These are phyloP conservation scores for Rhynchomys soricoides DNA, from an alignment of 2,113 vertebrate genomes.

Conservation along the genomic window DNA sequence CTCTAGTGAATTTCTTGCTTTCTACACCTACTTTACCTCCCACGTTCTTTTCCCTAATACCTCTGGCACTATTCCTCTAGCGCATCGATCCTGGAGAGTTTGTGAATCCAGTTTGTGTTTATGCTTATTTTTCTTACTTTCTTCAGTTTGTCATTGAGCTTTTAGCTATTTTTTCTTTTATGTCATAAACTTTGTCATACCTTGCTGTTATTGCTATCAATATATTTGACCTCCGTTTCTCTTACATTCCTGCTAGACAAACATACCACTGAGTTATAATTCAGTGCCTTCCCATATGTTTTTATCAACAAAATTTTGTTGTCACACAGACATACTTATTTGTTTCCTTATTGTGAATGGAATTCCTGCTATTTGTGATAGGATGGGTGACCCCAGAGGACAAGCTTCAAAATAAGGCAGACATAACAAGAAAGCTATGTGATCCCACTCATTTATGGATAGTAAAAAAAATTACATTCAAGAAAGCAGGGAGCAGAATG, in stretches of 20 bases:
- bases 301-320: slow-evolving; percentile 22
- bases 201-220: not conserved
- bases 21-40: not conserved
- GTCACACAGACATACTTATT: not conserved
- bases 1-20: not conserved
- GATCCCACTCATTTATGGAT: not conserved
- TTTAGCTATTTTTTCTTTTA: not conserved
- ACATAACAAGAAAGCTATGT: not conserved
- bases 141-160: not conserved
- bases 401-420: not conserved
- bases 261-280: not conserved
- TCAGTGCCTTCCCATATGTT: not conserved
- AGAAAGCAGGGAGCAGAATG: not conserved
- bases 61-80: not conserved
- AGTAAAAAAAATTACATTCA: not conserved
- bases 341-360: not conserved
- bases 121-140: not conserved
- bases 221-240: not conserved
- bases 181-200: not conserved
- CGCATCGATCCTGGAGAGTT: not conserved
- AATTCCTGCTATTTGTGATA: not conserved
- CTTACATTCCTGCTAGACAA: not conserved
- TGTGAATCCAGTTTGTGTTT: not conserved
- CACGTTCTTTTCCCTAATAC: not conserved
- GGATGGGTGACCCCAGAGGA: not conserved